Evolutionary conservation across 2,888 invertebrate species (phyloP).

Genomic region (Limnephilus lunatus): DNA sequence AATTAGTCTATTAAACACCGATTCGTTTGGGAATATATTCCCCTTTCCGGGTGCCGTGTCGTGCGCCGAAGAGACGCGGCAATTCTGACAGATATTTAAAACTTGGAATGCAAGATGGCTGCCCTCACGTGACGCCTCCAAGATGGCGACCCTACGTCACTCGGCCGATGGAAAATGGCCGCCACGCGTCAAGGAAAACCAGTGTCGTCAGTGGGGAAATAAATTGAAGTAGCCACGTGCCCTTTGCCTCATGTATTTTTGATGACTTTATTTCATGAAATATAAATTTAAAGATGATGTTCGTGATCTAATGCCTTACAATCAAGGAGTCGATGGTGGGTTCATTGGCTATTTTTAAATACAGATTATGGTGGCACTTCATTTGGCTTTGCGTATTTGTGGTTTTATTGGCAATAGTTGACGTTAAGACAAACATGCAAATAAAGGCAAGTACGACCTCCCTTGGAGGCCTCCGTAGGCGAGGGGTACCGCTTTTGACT

Average conservation of each 20-base stretch:
- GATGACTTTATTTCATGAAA: not conserved
- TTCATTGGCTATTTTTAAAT: not conserved
- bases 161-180: not conserved
- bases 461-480: too few species aligned
- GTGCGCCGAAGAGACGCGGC: constrained; percentile 33
- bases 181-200: not conserved
- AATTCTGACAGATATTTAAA: constrained; percentile 49
- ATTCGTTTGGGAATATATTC: not conserved
- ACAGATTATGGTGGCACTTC: not conserved
- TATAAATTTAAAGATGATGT: not conserved
- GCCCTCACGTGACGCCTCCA: constrained; percentile 42
- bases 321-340: not conserved
- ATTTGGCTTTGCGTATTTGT: too few species aligned
- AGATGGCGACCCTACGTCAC: constrained; percentile 30
- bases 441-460: too few species aligned
- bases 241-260: not conserved
- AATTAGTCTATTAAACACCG: not conserved
- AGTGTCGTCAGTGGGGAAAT: not conserved
- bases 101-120: constrained; percentile 58
- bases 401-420: too few species aligned
- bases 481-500: too few species aligned
- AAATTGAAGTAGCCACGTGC: not conserved
- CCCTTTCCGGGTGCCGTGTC: not conserved
- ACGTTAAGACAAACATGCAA: too few species aligned
- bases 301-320: not conserved